Base-by-base conservation (phyloP, 1,140 invertebrate species). In the Cotesia chilonis region DNA sequence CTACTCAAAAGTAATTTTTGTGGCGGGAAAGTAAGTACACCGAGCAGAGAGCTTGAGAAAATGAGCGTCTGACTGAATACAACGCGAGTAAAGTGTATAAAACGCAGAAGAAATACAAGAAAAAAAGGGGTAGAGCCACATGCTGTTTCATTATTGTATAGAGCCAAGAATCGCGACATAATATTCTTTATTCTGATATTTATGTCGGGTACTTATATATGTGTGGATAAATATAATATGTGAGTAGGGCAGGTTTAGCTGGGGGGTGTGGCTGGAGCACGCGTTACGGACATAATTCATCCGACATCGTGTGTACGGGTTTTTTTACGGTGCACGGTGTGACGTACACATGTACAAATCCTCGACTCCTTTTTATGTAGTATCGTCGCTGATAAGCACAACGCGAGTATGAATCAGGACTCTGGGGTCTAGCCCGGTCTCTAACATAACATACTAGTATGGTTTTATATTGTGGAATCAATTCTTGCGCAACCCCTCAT, bases 261-360 rank as follows among this genome's bases (percentile, higher is more conserved):
- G 37, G 52, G 77, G 80, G 79, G 79, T 77, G 80, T 79, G 79
- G 79, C 72, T 71, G 74, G 64, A 74, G 76, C 80, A 81, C 79
- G 80, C 80, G 77, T 81, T 81, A 76, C 76, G 70, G 63, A 74
- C 80, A 80, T 81, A 80, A 81, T 79, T 81, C 80, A 81, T 79
- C 73, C 74, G 71, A 64, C 41, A 71, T 70, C 74, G 63, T 65
- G 52, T 47, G 41, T 47, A 47, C 6, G 10, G 41, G 6, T 3
- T 47, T 47, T 47, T 28, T 28, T 63, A 65, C 20, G 61, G 71
- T 69, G 69, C 35, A 38, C 60, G 60, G 71, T 72, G 71, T 60
- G 54, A 80, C 75, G 51, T 77, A 76, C 71, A 76, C 77, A 68
- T 79, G 75, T 76, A 80, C 75, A 63, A 77, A 75, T 78, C 74